Percentiles rank a stretch among this genome's conserved stretches.
phyloP scores from a whole-genome alignment of 2,113 vertebrate genomes.

The Ailuropoda melanoleuca region DNA sequence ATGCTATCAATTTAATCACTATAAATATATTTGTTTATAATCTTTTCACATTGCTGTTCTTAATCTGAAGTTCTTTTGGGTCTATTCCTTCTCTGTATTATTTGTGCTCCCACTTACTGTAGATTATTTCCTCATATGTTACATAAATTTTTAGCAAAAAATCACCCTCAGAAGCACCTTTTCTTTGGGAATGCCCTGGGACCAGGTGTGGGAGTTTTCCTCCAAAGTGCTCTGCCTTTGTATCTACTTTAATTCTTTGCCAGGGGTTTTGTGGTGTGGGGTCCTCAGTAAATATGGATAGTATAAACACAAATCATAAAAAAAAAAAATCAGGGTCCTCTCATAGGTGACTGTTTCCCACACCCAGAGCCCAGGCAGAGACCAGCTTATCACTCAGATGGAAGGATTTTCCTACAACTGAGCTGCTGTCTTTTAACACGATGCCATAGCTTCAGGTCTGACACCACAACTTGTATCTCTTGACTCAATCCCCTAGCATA shows the following conservation, averaged over 20 bases:
- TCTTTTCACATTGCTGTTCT: neutral
- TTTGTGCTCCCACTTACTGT: neutral
- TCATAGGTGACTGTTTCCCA: neutral
- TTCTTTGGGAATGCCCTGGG: neutral
- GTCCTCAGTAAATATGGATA: neutral
- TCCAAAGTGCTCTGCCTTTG: neutral
- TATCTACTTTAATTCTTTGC: neutral
- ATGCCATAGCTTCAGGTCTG: neutral
- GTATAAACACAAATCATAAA: slow-evolving; percentile 36
- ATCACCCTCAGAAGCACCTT: neutral
- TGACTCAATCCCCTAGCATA: neutral
- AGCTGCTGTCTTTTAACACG: neutral
- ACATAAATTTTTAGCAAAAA: neutral
- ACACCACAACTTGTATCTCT: neutral
- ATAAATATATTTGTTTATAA: neutral
- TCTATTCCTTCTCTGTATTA: neutral
- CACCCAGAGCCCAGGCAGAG: neutral
- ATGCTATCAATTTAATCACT: neutral
- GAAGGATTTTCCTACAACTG: neutral
- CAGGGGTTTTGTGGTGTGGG: neutral
- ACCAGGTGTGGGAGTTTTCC: neutral
- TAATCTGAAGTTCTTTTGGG: neutral
- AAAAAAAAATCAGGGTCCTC: neutral
- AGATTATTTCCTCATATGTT: neutral
- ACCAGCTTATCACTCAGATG: neutral